Base-by-base conservation (phyloP, 2,797 vertebrate genomes). In the Poecilia wingei region DNA sequence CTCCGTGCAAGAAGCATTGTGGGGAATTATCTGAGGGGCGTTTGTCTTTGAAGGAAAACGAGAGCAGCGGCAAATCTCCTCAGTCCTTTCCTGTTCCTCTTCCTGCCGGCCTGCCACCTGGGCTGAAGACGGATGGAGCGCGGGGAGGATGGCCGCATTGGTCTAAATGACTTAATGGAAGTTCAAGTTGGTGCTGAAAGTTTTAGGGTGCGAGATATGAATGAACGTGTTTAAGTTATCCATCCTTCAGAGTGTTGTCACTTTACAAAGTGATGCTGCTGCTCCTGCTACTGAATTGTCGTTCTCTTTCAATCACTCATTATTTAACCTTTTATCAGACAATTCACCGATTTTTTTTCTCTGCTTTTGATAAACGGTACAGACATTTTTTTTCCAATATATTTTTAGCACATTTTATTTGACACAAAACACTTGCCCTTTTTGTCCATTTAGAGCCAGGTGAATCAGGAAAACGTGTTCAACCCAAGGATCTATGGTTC, bases 1-100 rank as follows among this genome's bases (percentile, higher is more conserved):
- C 94, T 95, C 91, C 61, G 2, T 89, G 92, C 94, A 92, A 93
- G 84, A 86, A 96, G 97, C 95, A 96, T 96, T 96, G 96, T 95
- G 94, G 95, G 95, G 97, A 97, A 97, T 95, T 76, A 96, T 95
- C 95, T 95, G 91, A 74, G 87, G 94, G 91, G 86, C 85, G 89
- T 95, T 68, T 95, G 93, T 95, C 94, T 96, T 95, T 95, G 95
- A 96, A 95, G 91, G 90, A 87, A 87, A 94, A 94, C 41, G 82
- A 93, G 92, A 90, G 91, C 93, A 92, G 88, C 82, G 86, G 92
- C 91, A 96, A 95, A 96, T 94, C 94, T 94, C 12, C 91, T 95
- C 94, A 94, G 93, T 94, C 91, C 77, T 94, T 96, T 96, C 95
- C 94, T 94, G 92, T 96, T 95, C 92, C 93, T 89, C 93, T 95